phyloP scores from a whole-genome alignment of 2,113 vertebrate genomes.

The Scolopax mira region DNA sequence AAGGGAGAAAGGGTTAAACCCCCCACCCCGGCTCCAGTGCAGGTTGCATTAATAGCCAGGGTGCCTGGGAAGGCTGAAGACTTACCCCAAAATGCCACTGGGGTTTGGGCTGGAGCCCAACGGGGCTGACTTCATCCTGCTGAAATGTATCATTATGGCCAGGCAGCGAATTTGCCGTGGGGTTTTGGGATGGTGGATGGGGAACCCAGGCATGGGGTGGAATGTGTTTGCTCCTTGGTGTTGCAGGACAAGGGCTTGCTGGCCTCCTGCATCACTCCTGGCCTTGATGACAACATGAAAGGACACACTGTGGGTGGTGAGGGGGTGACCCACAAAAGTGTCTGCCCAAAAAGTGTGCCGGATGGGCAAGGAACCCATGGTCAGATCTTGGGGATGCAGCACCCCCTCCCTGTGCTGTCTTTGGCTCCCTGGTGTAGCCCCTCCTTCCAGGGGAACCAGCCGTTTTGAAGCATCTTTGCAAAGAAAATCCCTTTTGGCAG shows the following conservation, averaged over 20 bases:
- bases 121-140: not conserved
- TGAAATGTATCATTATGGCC: conserved; percentile 8
- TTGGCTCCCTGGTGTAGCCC: not conserved
- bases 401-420: accelerated
- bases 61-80: not conserved
- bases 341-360: not conserved
- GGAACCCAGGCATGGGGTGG: not conserved
- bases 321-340: not conserved
- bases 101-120: not conserved
- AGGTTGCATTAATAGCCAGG: not conserved
- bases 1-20: not conserved
- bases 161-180: not conserved
- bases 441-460: not conserved
- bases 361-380: accelerated
- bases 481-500: not conserved
- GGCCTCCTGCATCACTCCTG: not conserved
- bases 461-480: not conserved
- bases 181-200: not conserved
- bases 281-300: not conserved
- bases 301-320: not conserved
- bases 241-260: not conserved
- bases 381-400: not conserved
- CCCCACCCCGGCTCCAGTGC: not conserved
- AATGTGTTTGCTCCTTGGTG: not conserved
- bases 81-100: not conserved